phyloP scores from a whole-genome alignment of 2,797 vertebrate species.

The Spinus pinus region DNA sequence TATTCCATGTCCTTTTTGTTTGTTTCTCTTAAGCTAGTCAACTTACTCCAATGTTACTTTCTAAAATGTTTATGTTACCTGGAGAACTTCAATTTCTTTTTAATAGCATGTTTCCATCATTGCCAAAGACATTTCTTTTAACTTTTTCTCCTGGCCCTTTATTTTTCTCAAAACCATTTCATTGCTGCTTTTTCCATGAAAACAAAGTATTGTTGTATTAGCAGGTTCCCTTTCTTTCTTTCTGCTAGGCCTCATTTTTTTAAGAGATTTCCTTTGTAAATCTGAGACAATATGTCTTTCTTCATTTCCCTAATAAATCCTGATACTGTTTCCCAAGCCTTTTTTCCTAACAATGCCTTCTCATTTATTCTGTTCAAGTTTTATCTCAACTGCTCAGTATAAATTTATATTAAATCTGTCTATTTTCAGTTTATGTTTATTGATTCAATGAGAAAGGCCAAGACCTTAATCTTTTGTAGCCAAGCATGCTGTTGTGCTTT shows the following conservation, averaged over 20 bases:
- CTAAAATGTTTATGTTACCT: not conserved
- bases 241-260: constrained; percentile 13
- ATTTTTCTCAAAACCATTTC: not conserved
- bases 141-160: not conserved
- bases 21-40: not conserved
- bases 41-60: not conserved
- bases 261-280: constrained; percentile 17
- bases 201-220: not conserved
- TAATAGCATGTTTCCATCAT: not conserved
- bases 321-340: not conserved
- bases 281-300: constrained; percentile 15
- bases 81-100: not conserved
- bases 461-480: not conserved
- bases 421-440: not conserved
- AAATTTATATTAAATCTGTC: not conserved
- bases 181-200: not conserved
- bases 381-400: not conserved
- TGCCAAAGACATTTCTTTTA: not conserved
- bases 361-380: not conserved
- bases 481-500: not conserved
- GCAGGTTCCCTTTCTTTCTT: not conserved
- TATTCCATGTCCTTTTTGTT: not conserved
- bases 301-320: constrained; percentile 25
- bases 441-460: not conserved
- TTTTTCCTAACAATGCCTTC: constrained; percentile 5